Evolutionary conservation across 1,140 invertebrate genomes (phyloP), one percentile per base, ranked within the genome.

Genomic region (Heliconius melpomene): DNA sequence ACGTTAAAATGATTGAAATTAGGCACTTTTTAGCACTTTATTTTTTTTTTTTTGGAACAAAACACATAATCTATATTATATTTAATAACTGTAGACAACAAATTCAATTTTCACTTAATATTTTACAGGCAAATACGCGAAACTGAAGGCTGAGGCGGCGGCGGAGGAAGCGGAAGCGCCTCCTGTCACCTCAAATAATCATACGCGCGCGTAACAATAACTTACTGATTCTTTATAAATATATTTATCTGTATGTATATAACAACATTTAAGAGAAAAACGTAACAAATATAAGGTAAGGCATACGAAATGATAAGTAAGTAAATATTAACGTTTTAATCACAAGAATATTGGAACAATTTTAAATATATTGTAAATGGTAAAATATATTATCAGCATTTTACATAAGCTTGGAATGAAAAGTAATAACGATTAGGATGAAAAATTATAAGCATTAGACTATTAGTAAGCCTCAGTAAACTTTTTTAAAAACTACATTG

Each of bases 131-230:
- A 94, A 93, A 91, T 94, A 93, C 73, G 85, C 86, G n/a, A 91
- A 92, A 66, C 72, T 94, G 71, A 92, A 89, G 83, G 86, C 86
- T 5, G 91, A 94, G 74, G 89, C 86, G n/a, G 89, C 84, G 8
- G 85, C 86, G 2, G 86, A 86, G n/a, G 91, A 91, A 71, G 89
- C 88, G 0, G 91, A 93, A 60, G 90, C 89, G 13, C 90, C 91
- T 2, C 92, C 92, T 0, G 87, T 94, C 36, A 93, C 91, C 8
- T 74, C 90, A 26, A 94, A 93, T 87, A 94, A 94, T 78, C 92
- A 94, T 81, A 91, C 92, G 18, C 75, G 90, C 1, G 86, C 90
- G 11, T 94, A 91, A 66, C 60, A 16, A 16, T 66, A 16, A 66
- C 26, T 26, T 26, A 29, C 60, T 66, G 1, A 66, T 23, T 11